These are phyloP conservation scores for Standfussiana lucernea DNA, from an alignment of 2,888 invertebrate species.

Conservation along the genomic window DNA sequence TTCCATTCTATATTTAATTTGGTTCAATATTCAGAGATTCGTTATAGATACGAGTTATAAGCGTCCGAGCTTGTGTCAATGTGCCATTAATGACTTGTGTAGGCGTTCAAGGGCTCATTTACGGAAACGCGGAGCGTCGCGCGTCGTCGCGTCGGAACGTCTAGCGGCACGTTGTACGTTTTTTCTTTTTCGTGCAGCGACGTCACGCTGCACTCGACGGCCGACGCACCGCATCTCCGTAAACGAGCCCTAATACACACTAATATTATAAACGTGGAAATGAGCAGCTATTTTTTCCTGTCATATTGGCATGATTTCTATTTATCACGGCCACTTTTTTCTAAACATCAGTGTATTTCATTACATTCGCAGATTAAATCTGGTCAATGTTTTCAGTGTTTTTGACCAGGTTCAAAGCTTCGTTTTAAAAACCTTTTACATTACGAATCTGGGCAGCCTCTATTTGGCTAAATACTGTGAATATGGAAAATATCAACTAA, in stretches of 20 bases:
- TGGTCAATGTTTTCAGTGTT: not conserved
- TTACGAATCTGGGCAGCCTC: not conserved
- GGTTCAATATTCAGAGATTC: not conserved
- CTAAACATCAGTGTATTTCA: not conserved
- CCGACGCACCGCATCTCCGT: too few species aligned
- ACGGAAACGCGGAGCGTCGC: not conserved
- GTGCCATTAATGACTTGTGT: conserved; percentile 13
- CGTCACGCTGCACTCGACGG: too few species aligned
- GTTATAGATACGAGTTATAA: not conserved
- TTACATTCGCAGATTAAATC: not conserved
- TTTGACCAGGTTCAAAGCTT: not conserved
- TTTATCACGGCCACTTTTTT: not conserved
- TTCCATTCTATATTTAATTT: conserved; percentile 6
- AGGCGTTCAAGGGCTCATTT: not conserved
- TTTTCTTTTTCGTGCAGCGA: not conserved
- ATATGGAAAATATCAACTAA: conserved; percentile 51
- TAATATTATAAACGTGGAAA: conserved; percentile 23
- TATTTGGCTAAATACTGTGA: conserved; percentile 40
- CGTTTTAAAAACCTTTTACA: not conserved
- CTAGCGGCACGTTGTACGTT: not conserved
- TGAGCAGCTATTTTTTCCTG: not conserved
- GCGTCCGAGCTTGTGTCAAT: conserved; percentile 24
- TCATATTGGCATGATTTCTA: conserved; percentile 1
- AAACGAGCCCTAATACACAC: not conserved
- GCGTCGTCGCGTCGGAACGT: not conserved